Evolutionary conservation across 1,140 invertebrate species (phyloP), one percentile per base, ranked within the genome.

Genomic region (Drosophila punjabiensis): DNA sequence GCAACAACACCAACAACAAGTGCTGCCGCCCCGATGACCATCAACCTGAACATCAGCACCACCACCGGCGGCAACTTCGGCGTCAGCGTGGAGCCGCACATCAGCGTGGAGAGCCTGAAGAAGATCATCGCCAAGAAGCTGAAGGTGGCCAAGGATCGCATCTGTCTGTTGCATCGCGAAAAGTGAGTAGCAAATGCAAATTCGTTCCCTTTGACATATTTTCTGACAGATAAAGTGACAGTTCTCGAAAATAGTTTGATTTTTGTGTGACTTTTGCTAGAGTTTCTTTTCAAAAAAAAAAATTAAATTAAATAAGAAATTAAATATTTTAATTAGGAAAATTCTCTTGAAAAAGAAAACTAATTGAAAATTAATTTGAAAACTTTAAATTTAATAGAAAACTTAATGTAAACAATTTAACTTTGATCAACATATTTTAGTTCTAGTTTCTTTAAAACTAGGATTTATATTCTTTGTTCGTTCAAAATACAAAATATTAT

Each of bases 1-100:
- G 48, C 50, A 41, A 37, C 45, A 39, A 16, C 52, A 55, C 13
- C 43, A 33, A 28, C 47, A 50, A 13, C 68, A 61, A 53, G 39
- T 70, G 53, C 52, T 20, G 28, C 11, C n/a, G 41, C 70, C 37
- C 55, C 74, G 32, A 43, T 62, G 39, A 73, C 65, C 60, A 97
- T 97, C 93, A 97, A 96, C 92, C 95, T 97, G 88, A 96, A 96
- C 94, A 96, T 97, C 92, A 96, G 96, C 89, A 98, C 97, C 78
- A 98, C 97, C 61, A 98, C 97, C 68, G 98, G 98, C 85, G 97
- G 97, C 87, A 97, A 96, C 91, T 98, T 98, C 93, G 96, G 97
- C 82, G 95, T 99, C 76, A 95, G 95, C 68, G 95, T 98, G 64
- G 95, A 97, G 76, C 95, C 95, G 74, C 95, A 95, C 85, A 97